phyloP scores from a whole-genome alignment of 2,888 invertebrate genomes.

The Drosophila silvestris region DNA sequence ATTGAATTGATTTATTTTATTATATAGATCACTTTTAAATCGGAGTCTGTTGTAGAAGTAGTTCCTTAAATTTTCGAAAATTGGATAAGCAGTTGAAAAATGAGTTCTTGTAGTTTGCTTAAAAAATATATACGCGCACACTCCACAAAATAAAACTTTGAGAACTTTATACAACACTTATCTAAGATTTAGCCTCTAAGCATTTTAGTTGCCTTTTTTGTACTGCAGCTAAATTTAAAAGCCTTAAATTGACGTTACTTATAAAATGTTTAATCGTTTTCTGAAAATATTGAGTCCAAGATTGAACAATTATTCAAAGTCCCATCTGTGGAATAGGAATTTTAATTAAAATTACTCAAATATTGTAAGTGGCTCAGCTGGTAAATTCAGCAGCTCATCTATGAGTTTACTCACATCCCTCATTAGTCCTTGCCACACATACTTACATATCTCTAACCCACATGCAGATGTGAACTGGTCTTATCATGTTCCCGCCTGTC shows the following conservation, averaged over 20 bases:
- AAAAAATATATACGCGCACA: neutral
- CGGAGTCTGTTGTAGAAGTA: no score
- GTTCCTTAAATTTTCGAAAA: neutral
- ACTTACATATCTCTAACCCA: neutral
- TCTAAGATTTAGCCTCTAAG: neutral
- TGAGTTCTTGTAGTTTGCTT: neutral
- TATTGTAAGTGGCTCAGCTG: neutral
- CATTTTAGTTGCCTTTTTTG: neutral
- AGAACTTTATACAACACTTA: neutral
- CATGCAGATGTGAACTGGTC: slow-evolving; percentile 20
- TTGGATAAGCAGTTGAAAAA: neutral
- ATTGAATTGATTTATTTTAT: neutral
- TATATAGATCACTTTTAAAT: neutral
- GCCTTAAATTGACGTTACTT: neutral
- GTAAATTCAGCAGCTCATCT: neutral
- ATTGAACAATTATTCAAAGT: neutral
- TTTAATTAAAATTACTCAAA: neutral
- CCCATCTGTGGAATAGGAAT: neutral
- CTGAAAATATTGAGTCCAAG: neutral
- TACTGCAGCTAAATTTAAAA: neutral
- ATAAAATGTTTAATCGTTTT: neutral
- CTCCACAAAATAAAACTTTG: neutral
- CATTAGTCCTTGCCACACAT: slow-evolving; percentile 11
- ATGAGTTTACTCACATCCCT: neutral
- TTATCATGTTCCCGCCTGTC: slow-evolving; percentile 30